phyloP scores from a whole-genome alignment of 1,140 invertebrate genomes.

The Trinorchestia longiramus region DNA sequence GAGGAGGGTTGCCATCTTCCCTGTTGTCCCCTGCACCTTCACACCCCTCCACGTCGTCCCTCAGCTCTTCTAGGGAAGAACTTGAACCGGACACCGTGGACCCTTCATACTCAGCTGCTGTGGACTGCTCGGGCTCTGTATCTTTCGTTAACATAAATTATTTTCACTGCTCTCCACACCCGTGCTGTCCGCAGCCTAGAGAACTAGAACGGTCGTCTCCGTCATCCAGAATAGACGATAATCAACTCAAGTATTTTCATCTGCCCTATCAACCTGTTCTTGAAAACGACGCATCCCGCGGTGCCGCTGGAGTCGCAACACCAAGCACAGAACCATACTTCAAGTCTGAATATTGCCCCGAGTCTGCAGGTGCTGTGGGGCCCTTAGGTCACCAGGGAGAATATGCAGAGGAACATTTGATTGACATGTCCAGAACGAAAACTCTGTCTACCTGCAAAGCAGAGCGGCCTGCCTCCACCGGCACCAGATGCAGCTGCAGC shows the following conservation, averaged over 20 bases:
- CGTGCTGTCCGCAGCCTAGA: conserved; percentile 40
- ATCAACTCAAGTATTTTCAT: neutral
- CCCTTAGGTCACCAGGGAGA: neutral
- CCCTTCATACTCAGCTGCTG: conserved; percentile 35
- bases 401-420: neutral
- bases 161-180: conserved; percentile 58
- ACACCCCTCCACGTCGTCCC: conserved; percentile 70
- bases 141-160: conserved; percentile 60
- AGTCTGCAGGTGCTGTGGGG: neutral
- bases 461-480: conserved; percentile 60
- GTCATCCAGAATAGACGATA: conserved; percentile 6
- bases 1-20: conserved; percentile 66
- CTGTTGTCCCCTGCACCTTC: conserved; percentile 69
- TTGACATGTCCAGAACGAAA: neutral
- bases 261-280: neutral
- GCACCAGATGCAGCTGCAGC: conserved; percentile 54
- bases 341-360: conserved; percentile 20
- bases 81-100: conserved; percentile 62
- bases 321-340: neutral
- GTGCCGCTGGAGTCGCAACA: neutral
- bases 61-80: conserved; percentile 67
- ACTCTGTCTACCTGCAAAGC: conserved; percentile 67
- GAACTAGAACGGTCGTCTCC: neutral
- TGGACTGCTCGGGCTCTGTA: conserved; percentile 44
- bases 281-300: neutral